These are phyloP conservation scores for Acanthopagrus latus DNA, from an alignment of 2,797 vertebrate species.

Conservation along the genomic window DNA sequence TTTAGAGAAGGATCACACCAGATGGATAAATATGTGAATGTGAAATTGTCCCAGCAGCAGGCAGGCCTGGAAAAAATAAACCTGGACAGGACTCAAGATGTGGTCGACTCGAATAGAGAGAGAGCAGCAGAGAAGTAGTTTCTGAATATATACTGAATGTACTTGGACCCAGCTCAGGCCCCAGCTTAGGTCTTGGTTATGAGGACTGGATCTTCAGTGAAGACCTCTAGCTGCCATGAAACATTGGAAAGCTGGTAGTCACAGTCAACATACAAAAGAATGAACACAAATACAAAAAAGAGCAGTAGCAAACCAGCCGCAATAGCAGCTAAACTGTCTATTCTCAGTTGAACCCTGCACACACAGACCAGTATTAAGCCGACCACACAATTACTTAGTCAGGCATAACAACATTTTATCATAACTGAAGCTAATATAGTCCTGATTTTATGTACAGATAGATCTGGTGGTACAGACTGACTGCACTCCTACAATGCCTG, in stretches of 20 bases:
- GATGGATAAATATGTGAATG: too few relatives aligned
- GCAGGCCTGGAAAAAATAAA: too few relatives aligned
- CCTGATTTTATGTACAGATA: not conserved
- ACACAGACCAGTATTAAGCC: not conserved
- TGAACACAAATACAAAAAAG: not conserved
- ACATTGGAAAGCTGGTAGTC: not conserved
- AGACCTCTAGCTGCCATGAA: too few relatives aligned
- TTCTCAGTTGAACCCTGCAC: not conserved
- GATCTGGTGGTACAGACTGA: not conserved
- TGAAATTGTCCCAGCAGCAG: not conserved
- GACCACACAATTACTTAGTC: too few relatives aligned
- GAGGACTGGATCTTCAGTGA: not conserved
- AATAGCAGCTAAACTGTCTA: too few relatives aligned
- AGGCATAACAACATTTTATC: not conserved
- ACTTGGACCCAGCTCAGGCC: not conserved
- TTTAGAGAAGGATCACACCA: too few relatives aligned
- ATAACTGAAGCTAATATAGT: not conserved
- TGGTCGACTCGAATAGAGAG: too few relatives aligned
- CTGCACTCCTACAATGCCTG: not conserved
- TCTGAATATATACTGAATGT: too few relatives aligned
- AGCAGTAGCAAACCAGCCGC: not conserved
- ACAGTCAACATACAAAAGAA: not conserved
- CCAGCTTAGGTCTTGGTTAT: not conserved
- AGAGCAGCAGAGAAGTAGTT: too few relatives aligned
- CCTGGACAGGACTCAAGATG: too few relatives aligned